These are phyloP conservation scores for Drosophila trapezifrons DNA, from an alignment of 1,140 invertebrate species.

Conservation along the genomic window DNA sequence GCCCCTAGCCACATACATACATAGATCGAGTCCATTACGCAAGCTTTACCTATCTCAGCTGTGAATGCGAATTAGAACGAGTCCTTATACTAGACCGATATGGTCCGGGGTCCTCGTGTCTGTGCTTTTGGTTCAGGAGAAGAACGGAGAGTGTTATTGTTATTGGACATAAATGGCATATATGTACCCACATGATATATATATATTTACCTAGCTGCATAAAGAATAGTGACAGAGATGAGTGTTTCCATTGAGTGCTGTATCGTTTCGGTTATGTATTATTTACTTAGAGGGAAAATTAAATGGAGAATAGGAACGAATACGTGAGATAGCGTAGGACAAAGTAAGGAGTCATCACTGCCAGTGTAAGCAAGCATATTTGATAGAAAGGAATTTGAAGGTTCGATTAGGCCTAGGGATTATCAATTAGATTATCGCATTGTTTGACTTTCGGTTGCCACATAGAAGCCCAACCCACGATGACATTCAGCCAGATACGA, in stretches of 20 bases:
- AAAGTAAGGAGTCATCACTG: conserved; percentile 62
- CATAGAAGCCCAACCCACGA: conserved; percentile 21
- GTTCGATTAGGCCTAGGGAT: conserved; percentile 20
- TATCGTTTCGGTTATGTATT: conserved; percentile 13
- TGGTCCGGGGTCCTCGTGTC: conserved; percentile 11
- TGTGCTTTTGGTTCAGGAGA: conserved; percentile 25
- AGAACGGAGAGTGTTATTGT: conserved; percentile 59
- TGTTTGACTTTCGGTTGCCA: conserved; percentile 31
- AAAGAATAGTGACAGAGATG: conserved; percentile 17
- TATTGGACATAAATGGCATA: conserved; percentile 47
- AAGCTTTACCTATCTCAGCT: conserved; percentile 66
- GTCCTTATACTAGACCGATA: conserved; percentile 24
- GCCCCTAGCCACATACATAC: conserved; percentile 5
- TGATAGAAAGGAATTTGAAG: conserved; percentile 26
- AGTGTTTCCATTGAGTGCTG: conserved; percentile 22
- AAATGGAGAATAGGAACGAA: neutral
- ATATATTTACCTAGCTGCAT: conserved; percentile 37
- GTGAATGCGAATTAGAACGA: conserved; percentile 61
- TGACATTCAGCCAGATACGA: conserved; percentile 60
- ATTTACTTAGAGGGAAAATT: conserved; percentile 21
- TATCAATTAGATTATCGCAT: conserved; percentile 30
- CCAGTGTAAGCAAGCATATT: conserved; percentile 57
- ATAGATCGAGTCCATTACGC: conserved; percentile 40
- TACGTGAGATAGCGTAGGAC: conserved; percentile 3
- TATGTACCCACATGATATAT: conserved; percentile 26